Percentiles rank a stretch among this genome's conserved stretches.
These are phyloP conservation scores for Xenotilapia leptura DNA, from an alignment of 2,113 vertebrate genomes.

Conservation along the genomic window DNA sequence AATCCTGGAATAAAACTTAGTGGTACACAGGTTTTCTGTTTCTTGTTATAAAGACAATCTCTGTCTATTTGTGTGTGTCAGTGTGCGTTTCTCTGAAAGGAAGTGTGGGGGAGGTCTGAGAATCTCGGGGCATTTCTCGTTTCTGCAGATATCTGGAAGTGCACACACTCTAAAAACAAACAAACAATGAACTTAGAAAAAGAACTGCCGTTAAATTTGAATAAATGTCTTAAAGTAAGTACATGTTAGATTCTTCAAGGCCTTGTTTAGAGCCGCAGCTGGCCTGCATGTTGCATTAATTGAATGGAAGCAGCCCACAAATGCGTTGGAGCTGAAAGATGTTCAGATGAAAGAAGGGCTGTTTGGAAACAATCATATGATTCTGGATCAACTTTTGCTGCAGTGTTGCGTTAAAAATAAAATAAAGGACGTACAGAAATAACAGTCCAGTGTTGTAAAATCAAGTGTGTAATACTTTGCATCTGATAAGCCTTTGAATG, in stretches of 20 bases:
- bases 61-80: background rate
- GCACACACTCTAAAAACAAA: background rate
- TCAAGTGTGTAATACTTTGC: background rate
- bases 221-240: background rate
- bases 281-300: background rate
- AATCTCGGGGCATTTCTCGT: constrained; percentile 47
- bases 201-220: background rate
- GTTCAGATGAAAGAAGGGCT: background rate
- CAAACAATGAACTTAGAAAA: background rate
- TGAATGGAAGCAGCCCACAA: background rate
- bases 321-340: background rate
- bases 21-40: background rate
- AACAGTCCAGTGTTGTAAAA: background rate
- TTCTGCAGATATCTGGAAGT: constrained; percentile 60
- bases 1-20: background rate
- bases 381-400: background rate
- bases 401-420: background rate
- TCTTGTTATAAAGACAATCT: background rate
- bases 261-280: background rate
- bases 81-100: constrained; percentile 9
- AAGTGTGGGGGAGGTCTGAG: constrained; percentile 50
- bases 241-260: background rate
- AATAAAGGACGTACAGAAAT: background rate
- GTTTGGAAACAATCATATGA: background rate
- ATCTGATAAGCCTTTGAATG: background rate